phyloP scores from a whole-genome alignment of 92 coral and sea anemone genomes.

The Chrysogorgia sp. region DNA sequence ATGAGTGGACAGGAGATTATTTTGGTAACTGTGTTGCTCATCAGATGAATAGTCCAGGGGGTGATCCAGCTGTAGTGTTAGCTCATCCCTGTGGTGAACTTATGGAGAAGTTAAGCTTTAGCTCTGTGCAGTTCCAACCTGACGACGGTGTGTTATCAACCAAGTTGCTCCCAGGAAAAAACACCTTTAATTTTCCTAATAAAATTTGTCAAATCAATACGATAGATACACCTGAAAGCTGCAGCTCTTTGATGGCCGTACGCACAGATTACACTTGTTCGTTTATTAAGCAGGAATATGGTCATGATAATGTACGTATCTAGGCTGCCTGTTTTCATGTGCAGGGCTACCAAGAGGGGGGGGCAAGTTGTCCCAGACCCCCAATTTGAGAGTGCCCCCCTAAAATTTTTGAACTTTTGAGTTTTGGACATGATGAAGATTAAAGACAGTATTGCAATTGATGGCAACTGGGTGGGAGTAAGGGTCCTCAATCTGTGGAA shows the following conservation, averaged over 20 bases:
- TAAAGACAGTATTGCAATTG: no score
- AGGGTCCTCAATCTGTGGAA: no score
- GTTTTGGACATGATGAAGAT: no score
- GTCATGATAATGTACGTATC: conserved; percentile 22
- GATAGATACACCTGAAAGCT: conserved; percentile 4
- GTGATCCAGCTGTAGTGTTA: not conserved
- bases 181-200: conserved; percentile 56
- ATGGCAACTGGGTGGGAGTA: no score
- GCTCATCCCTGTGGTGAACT: not conserved
- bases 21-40: conserved; percentile 74
- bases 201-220: conserved; percentile 67
- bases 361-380: no score
- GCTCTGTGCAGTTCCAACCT: not conserved
- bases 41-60: not conserved
- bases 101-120: conserved; percentile 5
- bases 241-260: conserved; percentile 54
- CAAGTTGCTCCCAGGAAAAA: not conserved
- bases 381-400: no score
- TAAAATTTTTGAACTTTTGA: no score
- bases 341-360: no score
- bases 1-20: conserved; percentile 51
- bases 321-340: no score
- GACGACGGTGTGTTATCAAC: not conserved
- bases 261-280: conserved; percentile 71
- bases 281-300: conserved; percentile 55